Base-by-base conservation (phyloP, 1,140 invertebrate genomes). In the Chrysopa pallens region DNA sequence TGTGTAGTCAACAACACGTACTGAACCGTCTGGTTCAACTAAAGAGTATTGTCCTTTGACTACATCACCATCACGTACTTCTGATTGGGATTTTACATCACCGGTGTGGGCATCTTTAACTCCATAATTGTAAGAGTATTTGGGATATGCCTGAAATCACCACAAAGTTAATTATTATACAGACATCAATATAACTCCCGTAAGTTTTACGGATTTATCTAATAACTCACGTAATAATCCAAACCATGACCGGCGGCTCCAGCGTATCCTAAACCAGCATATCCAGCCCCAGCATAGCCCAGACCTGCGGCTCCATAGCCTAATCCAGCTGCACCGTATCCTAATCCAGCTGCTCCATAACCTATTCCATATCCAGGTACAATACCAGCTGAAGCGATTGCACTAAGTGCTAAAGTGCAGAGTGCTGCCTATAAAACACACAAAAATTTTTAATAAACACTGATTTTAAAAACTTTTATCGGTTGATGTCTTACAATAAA, bases 1-100 rank as follows among this genome's bases (percentile, higher is more conserved):
- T 0, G 73, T 75, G 55, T 80, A 80, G 50, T 74, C 69, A 36
- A 78, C 76, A 1, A 66, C 69, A 41, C 68, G 59, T 42, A 69
- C 61, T 6, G 63, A 63, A 15, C 69, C 69, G 49, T 72, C 69
- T 14, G 68, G 66, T 49, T 70, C 67, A 6, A 69, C 62, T n/a
- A 69, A 57, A 6, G 66, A 68, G 50, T 69, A 72, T 56, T 70
- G 66, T 40, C 69, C 69, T 47, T 63, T 67, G 11, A 71, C 68
- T 6, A 60, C 60, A 50, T 71, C 68, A 28, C 69, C 69, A 42
- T 69, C 63, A 42, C 67, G 59, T 27, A 27, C 28, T 15, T 39
- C 38, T 9, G 17, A 27, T 39, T 39, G 38, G 4, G 38, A 39
- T 29, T 39, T 39, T 9, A 39, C 38, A 15, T 39, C 38, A 23